phyloP scores from a whole-genome alignment of 2,797 vertebrate species.

The Bradypodion ventrale region DNA sequence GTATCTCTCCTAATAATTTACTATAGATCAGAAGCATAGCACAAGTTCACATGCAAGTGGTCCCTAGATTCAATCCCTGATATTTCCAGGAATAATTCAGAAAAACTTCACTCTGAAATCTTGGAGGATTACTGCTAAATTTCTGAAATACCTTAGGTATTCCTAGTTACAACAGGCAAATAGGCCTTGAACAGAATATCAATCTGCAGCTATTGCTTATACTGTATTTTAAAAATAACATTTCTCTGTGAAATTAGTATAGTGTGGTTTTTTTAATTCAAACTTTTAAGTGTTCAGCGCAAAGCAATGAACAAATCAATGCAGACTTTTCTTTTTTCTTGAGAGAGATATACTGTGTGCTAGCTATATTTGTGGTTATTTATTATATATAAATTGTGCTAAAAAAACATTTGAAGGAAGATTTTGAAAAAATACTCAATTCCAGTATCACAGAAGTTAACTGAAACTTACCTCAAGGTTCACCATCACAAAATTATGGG shows the following conservation, averaged over 20 bases:
- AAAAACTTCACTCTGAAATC: background rate
- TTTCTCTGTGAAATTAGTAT: background rate
- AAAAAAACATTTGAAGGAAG: conserved; percentile 7
- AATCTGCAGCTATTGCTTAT: background rate
- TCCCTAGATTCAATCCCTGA: too few relatives aligned
- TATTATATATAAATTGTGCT: background rate
- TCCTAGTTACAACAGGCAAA: conserved; percentile 9
- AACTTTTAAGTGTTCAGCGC: background rate
- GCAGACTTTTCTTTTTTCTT: too few relatives aligned
- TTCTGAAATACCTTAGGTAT: conserved; percentile 11
- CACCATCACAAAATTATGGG: conserved; percentile 98
- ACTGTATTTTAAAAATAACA: background rate
- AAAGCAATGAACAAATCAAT: background rate
- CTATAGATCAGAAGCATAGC: background rate
- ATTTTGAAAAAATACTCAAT: conserved; percentile 18
- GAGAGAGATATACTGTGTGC: background rate
- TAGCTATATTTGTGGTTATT: background rate
- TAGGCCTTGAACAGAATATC: background rate
- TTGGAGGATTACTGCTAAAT: background rate
- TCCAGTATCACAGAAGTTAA: conserved; percentile 12
- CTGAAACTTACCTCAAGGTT: conserved; percentile 90
- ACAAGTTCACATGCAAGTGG: background rate
- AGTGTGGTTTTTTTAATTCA: background rate
- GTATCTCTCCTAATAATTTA: background rate
- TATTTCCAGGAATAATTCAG: background rate